Evolutionary conservation across 2,113 vertebrate species (phyloP).

Genomic region (Austrofundulus limnaeus): DNA sequence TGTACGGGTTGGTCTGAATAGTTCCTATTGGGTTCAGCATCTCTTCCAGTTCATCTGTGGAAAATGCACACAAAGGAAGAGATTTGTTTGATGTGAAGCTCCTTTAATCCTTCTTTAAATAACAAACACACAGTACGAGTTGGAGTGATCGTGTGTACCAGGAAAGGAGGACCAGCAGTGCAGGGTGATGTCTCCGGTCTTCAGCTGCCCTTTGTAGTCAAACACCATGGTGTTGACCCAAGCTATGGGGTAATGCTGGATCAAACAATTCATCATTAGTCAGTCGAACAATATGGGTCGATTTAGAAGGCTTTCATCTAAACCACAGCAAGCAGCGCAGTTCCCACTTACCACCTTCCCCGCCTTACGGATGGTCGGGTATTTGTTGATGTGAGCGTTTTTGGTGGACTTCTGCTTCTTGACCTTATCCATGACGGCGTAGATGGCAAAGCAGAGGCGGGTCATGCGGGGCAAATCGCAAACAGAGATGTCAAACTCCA

Average conservation of each 20-base stretch:
- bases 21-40: slow-evolving; percentile 99
- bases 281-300: background rate
- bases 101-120: background rate
- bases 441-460: slow-evolving; percentile 94
- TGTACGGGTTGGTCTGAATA: slow-evolving; percentile 94
- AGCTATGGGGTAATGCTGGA: slow-evolving; percentile 95
- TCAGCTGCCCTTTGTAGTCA: slow-evolving; percentile 96
- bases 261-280: slow-evolving; percentile 18
- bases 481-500: slow-evolving; percentile 93
- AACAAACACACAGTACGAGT: background rate
- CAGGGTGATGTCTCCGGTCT: slow-evolving; percentile 87
- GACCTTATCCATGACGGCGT: slow-evolving; percentile 94
- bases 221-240: slow-evolving; percentile 99
- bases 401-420: slow-evolving; percentile 95
- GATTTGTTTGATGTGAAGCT: background rate
- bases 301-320: background rate
- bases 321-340: background rate
- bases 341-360: slow-evolving; percentile 91
- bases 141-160: slow-evolving; percentile 73
- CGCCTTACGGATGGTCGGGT: slow-evolving; percentile 97
- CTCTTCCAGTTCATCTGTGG: slow-evolving; percentile 97
- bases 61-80: slow-evolving; percentile 7
- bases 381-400: slow-evolving; percentile 88
- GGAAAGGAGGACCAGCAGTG: slow-evolving; percentile 99
- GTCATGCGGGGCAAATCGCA: slow-evolving; percentile 96